phyloP scores from a whole-genome alignment of 2,888 invertebrate species.

The Sicus ferrugineus region DNA sequence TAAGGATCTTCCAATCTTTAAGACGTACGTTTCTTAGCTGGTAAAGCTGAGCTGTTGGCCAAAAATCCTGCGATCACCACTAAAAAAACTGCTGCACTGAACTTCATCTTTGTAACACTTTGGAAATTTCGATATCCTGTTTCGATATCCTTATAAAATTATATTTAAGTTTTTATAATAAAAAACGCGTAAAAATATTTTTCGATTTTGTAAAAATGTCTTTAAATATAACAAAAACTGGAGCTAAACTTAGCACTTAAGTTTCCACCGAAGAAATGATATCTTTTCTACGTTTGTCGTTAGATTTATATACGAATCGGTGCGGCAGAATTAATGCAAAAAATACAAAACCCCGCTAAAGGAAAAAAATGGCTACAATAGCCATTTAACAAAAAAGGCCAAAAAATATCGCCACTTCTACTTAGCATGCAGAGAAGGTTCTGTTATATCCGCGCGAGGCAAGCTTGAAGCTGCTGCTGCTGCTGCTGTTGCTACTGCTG shows the following conservation, averaged over 20 bases:
- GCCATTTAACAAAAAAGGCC: neutral
- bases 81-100: conserved; percentile 52
- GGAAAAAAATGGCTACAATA: conserved; percentile 20
- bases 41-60: conserved; percentile 54
- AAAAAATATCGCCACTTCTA: conserved; percentile 35
- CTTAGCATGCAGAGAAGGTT: conserved; percentile 51
- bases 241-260: conserved; percentile 65
- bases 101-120: conserved; percentile 50
- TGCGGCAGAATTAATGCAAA: conserved; percentile 44
- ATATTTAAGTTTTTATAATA: too few species aligned
- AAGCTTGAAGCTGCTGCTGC: neutral
- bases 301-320: conserved; percentile 63
- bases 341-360: conserved; percentile 36
- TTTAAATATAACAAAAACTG: conserved; percentile 52
- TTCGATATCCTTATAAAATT: too few species aligned
- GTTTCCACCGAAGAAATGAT: conserved; percentile 66
- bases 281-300: conserved; percentile 55
- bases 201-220: neutral
- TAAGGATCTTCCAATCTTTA: neutral
- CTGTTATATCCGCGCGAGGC: conserved; percentile 29
- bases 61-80: conserved; percentile 53
- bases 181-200: too few species aligned
- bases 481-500: too few species aligned
- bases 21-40: conserved; percentile 59
- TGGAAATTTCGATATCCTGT: neutral